Evolutionary conservation across 2,113 vertebrate genomes (phyloP), one percentile per base, ranked within the genome.

Genomic region (Charadrius vociferus): DNA sequence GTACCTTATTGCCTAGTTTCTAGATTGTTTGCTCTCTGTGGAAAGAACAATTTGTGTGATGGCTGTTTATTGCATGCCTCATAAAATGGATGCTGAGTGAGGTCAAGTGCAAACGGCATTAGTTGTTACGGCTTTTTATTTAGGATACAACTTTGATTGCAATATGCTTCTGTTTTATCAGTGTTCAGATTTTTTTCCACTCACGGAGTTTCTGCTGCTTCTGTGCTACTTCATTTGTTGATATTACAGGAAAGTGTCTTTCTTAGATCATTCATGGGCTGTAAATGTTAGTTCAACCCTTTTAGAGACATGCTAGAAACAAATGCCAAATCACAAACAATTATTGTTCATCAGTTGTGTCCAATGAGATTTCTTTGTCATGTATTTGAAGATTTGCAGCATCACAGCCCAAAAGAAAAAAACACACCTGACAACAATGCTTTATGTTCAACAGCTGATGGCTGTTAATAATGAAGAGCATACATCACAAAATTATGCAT

Each of bases 401-500:
- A 72, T 81, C 55, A 78, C 41, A 70, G 34, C 59, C 59, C 8
- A 2, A 47, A 52, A 81, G 27, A 43, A 75, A 61, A 41, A 52
- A 70, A 32, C 43, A 56, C 39, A 79, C 72, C n/a, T 85, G 73
- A 88, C 59, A 61, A 34, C 34, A 88, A 3, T 49, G 53, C 47
- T 93, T 62, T 58, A 52, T 83, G 82, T 83, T 94, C 71, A 94
- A 62, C 85, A 88, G 74, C 66, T 77, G 66, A 62, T 93, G 65
- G 34, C 61, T 93, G 22, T 84, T 87, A 72, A 63, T 61, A 79
- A 39, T 36, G 52, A 75, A 36, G 71, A 68, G 61, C 58, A 37
- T 37, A 17, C 27, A 70, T 73, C 67, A 81, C 36, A 77, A 72
- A 92, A 92, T 80, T 52, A 20, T 45, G 65, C 55, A 53, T 39